Conservation (phyloP, 2,113 vertebrate genomes). For the Baryphthengus martii region DNA sequence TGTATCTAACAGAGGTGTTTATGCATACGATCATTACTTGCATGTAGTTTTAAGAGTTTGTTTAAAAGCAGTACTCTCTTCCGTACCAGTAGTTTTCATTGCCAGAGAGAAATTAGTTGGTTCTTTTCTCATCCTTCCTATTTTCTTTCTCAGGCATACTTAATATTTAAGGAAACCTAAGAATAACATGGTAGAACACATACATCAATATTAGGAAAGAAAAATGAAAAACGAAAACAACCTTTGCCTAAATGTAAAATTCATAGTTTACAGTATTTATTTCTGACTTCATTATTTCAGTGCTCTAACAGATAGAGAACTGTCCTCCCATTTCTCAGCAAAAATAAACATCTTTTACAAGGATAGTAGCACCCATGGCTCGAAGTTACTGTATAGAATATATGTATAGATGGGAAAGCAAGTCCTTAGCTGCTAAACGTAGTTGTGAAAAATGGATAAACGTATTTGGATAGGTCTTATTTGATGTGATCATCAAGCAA, state of each 20-base stretch:
- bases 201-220: not conserved
- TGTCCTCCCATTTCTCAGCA: not conserved
- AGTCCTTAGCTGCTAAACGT: not conserved
- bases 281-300: not conserved
- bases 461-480: not conserved
- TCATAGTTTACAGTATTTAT: not conserved
- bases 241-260: not conserved
- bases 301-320: not conserved
- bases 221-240: not conserved
- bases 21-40: not conserved
- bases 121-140: not conserved
- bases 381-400: not conserved
- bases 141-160: not conserved
- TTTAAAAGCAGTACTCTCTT: conserved; percentile 4
- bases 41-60: not conserved
- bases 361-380: not conserved
- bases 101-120: not conserved
- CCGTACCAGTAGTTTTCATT: not conserved
- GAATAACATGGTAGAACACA: not conserved
- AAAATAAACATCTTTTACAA: not conserved
- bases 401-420: not conserved
- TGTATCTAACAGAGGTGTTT: not conserved
- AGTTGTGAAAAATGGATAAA: not conserved
- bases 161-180: not conserved
- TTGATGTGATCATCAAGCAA: not conserved